Evolutionary conservation across 2,888 invertebrate species (phyloP).

Genomic region (Toxonevra muliebris): DNA sequence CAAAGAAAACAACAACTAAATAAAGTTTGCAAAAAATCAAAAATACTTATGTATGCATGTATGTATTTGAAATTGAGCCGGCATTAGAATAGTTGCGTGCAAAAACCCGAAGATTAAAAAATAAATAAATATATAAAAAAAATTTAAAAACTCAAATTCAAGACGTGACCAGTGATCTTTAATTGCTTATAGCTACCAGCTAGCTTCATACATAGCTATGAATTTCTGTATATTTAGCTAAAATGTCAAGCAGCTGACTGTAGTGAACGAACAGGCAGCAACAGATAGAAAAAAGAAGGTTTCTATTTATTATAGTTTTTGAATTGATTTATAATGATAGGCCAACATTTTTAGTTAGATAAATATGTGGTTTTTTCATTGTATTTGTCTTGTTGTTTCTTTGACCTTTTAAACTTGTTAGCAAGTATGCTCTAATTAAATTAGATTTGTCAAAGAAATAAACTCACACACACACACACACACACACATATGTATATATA

Average conservation of each 20-base stretch:
- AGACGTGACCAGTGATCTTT: too few species aligned
- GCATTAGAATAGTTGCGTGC: background rate
- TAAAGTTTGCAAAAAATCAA: constrained; percentile 9
- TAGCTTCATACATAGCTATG: too few species aligned
- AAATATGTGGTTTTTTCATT: background rate
- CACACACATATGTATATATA: too few species aligned
- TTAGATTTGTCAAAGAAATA: constrained; percentile 8
- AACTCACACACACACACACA: too few species aligned
- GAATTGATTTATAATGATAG: background rate
- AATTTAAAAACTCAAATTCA: background rate
- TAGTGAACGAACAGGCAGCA: too few species aligned
- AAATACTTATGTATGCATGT: background rate
- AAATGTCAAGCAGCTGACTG: too few species aligned
- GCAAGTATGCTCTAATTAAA: background rate
- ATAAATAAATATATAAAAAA: background rate
- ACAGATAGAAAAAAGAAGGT: too few species aligned
- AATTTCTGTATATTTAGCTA: too few species aligned
- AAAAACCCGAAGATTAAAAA: constrained; percentile 13
- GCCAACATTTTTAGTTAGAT: background rate
- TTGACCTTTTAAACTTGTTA: background rate
- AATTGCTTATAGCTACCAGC: too few species aligned
- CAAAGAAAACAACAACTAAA: background rate
- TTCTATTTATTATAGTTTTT: background rate
- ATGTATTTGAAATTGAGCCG: background rate
- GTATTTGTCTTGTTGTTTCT: background rate